A percentile compares a stretch with the other conserved stretches of the same genome.
phyloP scores from a whole-genome alignment of 1,140 invertebrate genomes.

The Nylanderia fulva region DNA sequence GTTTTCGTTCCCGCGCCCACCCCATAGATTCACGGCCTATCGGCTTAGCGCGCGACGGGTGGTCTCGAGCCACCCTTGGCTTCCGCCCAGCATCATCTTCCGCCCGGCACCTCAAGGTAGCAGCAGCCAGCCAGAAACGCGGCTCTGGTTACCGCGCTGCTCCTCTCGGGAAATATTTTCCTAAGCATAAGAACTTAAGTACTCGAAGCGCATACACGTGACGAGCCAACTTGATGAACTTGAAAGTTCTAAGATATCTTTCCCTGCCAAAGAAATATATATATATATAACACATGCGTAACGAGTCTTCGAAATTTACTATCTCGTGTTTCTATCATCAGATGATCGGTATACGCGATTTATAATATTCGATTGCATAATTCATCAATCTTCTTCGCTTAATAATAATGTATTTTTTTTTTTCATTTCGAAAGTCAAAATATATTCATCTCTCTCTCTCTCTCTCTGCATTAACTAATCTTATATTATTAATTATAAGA shows the following conservation, averaged over 20 bases:
- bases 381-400: neutral
- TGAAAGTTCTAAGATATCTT: neutral
- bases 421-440: neutral
- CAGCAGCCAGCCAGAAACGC: constrained; percentile 19
- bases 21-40: constrained; percentile 84
- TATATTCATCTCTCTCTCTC: too few relatives aligned
- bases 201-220: constrained; percentile 59
- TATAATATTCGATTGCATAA: neutral
- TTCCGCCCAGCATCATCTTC: constrained; percentile 67
- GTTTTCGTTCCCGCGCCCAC: constrained; percentile 81
- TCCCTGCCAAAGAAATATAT: neutral
- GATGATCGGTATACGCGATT: neutral
- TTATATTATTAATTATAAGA: neutral
- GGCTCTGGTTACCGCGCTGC: constrained; percentile 43
- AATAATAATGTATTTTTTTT: neutral
- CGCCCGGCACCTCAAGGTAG: constrained; percentile 27
- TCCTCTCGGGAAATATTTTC: constrained; percentile 80
- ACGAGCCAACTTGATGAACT: constrained; percentile 55
- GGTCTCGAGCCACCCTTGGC: constrained; percentile 78
- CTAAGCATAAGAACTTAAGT: constrained; percentile 82
- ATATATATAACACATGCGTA: neutral
- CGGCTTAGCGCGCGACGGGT: constrained; percentile 84
- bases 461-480: too few relatives aligned
- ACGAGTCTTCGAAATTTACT: constrained; percentile 20
- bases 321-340: neutral